Evolutionary conservation across 2,888 invertebrate species (phyloP).

Genomic region (Notodonta dromedarius): DNA sequence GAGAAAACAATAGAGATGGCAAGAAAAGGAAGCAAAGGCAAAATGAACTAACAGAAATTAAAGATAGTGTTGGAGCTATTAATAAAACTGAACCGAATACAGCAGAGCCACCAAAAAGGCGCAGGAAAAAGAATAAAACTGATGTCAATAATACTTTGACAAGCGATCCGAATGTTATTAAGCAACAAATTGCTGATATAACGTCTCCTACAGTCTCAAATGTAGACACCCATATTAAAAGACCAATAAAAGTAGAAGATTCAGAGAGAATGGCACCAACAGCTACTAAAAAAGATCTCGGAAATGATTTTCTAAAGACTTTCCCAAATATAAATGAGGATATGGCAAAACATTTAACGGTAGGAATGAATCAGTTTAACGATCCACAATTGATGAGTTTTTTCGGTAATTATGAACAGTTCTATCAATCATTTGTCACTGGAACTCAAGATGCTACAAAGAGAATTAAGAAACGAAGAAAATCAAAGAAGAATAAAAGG

Average conservation of each 20-base stretch:
- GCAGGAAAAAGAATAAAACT: slow-evolving; percentile 1
- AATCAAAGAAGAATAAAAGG: slow-evolving; percentile 15
- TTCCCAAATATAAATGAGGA: slow-evolving; percentile 27
- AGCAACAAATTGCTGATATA: background rate
- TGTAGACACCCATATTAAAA: slow-evolving; percentile 10
- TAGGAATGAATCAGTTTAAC: slow-evolving; percentile 19
- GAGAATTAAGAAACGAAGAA: slow-evolving; percentile 9
- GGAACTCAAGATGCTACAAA: slow-evolving; percentile 11
- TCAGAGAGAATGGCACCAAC: slow-evolving; percentile 26
- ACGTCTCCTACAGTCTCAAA: background rate
- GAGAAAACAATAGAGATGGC: slow-evolving; percentile 6
- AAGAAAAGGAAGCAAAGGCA: slow-evolving; percentile 1
- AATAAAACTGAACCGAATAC: slow-evolving; percentile 16
- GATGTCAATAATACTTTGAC: slow-evolving; percentile 3
- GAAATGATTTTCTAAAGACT: slow-evolving; percentile 20
- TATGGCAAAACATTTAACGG: slow-evolving; percentile 18
- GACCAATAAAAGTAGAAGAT: slow-evolving; percentile 9
- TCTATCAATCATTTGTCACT: slow-evolving; percentile 22
- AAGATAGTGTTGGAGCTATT: slow-evolving; percentile 2
- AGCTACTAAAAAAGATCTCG: slow-evolving; percentile 23
- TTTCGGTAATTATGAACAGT: slow-evolving; percentile 25
- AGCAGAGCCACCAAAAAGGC: slow-evolving; percentile 21
- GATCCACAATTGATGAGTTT: slow-evolving; percentile 29
- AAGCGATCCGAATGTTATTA: background rate
- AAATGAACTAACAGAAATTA: background rate